Evolutionary conservation across 2,888 invertebrate genomes (phyloP).

Genomic region (Cosmia trapezina): DNA sequence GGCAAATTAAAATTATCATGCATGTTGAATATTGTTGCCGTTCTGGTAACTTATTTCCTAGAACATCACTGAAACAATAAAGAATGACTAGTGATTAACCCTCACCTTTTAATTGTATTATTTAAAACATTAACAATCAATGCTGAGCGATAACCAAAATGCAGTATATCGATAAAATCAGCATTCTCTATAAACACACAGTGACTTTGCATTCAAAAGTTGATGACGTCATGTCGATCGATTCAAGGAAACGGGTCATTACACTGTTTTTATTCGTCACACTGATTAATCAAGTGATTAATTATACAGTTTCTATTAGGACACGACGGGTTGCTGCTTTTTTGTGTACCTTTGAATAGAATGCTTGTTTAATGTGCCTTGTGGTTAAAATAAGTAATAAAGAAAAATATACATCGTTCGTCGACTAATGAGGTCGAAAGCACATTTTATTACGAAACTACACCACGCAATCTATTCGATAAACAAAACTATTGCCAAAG

Average conservation of each 20-base stretch:
- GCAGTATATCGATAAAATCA: constrained; percentile 76
- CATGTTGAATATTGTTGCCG: not conserved
- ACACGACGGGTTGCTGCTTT: constrained; percentile 77
- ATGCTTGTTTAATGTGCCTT: constrained; percentile 67
- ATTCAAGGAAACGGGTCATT: constrained; percentile 89
- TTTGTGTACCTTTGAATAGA: constrained; percentile 75
- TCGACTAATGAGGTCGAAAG: constrained; percentile 56
- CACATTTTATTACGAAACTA: constrained; percentile 42
- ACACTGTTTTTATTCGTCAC: constrained; percentile 90
- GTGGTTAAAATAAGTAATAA: constrained; percentile 67
- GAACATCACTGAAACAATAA: not conserved
- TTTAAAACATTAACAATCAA: constrained; percentile 55
- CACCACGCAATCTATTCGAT: constrained; percentile 27
- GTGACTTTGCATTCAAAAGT: constrained; percentile 86
- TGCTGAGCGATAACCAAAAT: constrained; percentile 53
- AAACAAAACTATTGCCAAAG: constrained; percentile 9
- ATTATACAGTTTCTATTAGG: constrained; percentile 88
- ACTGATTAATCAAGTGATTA: constrained; percentile 90
- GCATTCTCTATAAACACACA: constrained; percentile 73
- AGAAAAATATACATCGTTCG: constrained; percentile 57
- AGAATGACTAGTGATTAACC: constrained; percentile 23
- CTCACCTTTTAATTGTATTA: constrained; percentile 31
- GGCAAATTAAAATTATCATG: not conserved
- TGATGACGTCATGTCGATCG: constrained; percentile 89
- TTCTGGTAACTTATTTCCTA: not conserved